Evolutionary conservation across 1,140 invertebrate species (phyloP), one percentile per base, ranked within the genome.

Genomic region (Condylostylus longicornis): DNA sequence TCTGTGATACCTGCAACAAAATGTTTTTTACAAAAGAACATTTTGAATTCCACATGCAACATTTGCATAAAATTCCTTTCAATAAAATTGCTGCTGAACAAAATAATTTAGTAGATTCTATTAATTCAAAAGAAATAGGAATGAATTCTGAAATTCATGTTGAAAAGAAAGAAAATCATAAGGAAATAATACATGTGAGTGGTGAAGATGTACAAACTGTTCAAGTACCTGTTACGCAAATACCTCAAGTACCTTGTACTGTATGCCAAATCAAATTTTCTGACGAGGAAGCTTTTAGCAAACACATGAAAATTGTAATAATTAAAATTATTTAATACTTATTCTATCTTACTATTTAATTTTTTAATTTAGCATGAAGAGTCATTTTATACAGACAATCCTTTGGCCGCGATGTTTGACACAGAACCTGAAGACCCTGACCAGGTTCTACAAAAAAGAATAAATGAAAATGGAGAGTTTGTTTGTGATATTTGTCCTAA

Each of bases 401-500:
- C 56, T 5, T 23, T 60, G 38, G 56, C 54, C 7, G 52, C 57
- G 1, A 60, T 60, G 57, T 59, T 60, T 28, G 57, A 59, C 20
- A 57, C 56, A 29, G 54, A 51, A 3, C 54, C 54, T 12, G 50
- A 53, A 3, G 58, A 59, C 42, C 48, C 49, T 5, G 53, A 55
- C 8, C 54, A 58, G 33, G 58, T 57, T 32, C 53, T 56, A 45
- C 43, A 58, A 34, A 51, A 57, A 33, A 48, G 50, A 5, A 51
- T 58, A 35, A 57, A 56, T 21, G 57, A 60, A 41, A 58, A 58
- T 20, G 57, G 57, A 38, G 54, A 57, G 38, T 61, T 53, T 18
- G 57, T 54, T 28, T 61, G 58, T 44, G 58, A 61, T 47, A 42
- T 61, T 35, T 61, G 58, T 41, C 42, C 57, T 6, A 61, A 61